Conservation (phyloP, 2,888 invertebrate species). For the Cloeon dipterum region DNA sequence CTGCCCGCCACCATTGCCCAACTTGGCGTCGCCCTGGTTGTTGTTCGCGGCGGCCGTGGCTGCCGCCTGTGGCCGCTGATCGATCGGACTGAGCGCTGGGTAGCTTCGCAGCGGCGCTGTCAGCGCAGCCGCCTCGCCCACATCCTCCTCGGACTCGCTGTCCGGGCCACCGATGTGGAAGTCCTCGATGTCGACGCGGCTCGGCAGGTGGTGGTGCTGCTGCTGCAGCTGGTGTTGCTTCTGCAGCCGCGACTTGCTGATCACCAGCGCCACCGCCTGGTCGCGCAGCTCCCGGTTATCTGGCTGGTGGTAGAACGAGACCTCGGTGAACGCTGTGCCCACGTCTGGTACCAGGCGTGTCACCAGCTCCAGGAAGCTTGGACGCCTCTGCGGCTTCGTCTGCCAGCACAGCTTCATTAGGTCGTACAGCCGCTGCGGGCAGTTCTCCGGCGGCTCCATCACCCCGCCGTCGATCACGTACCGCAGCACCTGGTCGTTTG, state of each 20-base stretch:
- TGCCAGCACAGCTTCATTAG: slow-evolving; percentile 89
- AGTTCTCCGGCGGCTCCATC: slow-evolving; percentile 89
- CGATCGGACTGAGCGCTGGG: slow-evolving; percentile 1
- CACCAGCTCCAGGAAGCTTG: slow-evolving; percentile 65
- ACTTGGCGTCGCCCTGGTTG: slow-evolving; percentile 8
- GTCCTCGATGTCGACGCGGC: slow-evolving; percentile 13
- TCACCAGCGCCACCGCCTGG: slow-evolving; percentile 3
- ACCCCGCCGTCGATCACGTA: slow-evolving; percentile 79
- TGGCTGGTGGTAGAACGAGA: slow-evolving; percentile 38
- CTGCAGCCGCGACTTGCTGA: neutral
- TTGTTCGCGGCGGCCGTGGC: slow-evolving; percentile 1
- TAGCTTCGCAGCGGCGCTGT: neutral
- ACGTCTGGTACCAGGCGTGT: slow-evolving; percentile 44
- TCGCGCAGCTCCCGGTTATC: slow-evolving; percentile 24
- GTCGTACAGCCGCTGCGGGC: slow-evolving; percentile 74
- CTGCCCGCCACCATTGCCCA: slow-evolving; percentile 13
- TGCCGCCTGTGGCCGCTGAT: slow-evolving; percentile 2
- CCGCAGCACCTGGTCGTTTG: slow-evolving; percentile 76
- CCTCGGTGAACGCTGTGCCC: slow-evolving; percentile 21
- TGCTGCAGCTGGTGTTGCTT: slow-evolving; percentile 10
- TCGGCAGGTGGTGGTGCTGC: too few relatives aligned
- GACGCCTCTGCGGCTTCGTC: slow-evolving; percentile 52
- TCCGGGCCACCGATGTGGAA: slow-evolving; percentile 11
- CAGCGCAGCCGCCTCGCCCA: slow-evolving; percentile 2
- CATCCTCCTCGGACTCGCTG: slow-evolving; percentile 7